Percentiles rank a stretch among this genome's conserved stretches.
Conservation (phyloP, 1,140 invertebrate genomes). For the Coelopa frigida region DNA sequence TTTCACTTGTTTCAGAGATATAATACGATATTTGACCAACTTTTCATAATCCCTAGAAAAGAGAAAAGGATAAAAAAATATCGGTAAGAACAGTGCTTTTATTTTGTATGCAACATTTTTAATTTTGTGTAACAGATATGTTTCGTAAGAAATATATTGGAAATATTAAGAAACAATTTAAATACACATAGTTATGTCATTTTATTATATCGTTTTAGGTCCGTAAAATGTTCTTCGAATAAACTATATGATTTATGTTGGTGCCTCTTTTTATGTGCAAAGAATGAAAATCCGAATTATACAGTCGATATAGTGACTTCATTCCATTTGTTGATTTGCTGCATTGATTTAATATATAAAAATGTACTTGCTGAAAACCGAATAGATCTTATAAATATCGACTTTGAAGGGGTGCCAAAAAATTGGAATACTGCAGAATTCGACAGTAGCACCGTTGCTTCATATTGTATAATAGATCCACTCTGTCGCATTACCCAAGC, state of each 20-base stretch:
- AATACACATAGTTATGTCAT: not conserved
- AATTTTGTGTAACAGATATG: not conserved
- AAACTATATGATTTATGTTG: constrained; percentile 90
- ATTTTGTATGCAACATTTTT: not conserved
- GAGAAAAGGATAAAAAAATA: constrained; percentile 66
- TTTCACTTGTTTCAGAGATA: constrained; percentile 92
- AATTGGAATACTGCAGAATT: constrained; percentile 65
- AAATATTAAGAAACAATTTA: not conserved
- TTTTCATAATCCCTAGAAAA: constrained; percentile 61
- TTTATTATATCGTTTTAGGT: constrained; percentile 45
- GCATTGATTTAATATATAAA: constrained; percentile 82
- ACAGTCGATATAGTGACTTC: constrained; percentile 91
- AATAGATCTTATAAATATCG: constrained; percentile 76
- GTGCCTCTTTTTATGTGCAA: constrained; percentile 89
- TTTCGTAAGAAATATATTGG: too few species aligned
- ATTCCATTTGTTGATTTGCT: constrained; percentile 83
- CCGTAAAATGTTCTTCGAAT: constrained; percentile 61
- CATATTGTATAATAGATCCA: constrained; percentile 75
- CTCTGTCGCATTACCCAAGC: constrained; percentile 78
- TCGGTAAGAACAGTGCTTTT: constrained; percentile 42
- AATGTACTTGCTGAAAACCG: constrained; percentile 76
- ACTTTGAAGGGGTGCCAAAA: constrained; percentile 69
- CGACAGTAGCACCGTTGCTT: constrained; percentile 52
- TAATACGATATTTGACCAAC: constrained; percentile 76
- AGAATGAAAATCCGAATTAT: constrained; percentile 72